Evolutionary conservation across 2,797 vertebrate genomes (phyloP).

Genomic region (Propithecus deckenii): DNA sequence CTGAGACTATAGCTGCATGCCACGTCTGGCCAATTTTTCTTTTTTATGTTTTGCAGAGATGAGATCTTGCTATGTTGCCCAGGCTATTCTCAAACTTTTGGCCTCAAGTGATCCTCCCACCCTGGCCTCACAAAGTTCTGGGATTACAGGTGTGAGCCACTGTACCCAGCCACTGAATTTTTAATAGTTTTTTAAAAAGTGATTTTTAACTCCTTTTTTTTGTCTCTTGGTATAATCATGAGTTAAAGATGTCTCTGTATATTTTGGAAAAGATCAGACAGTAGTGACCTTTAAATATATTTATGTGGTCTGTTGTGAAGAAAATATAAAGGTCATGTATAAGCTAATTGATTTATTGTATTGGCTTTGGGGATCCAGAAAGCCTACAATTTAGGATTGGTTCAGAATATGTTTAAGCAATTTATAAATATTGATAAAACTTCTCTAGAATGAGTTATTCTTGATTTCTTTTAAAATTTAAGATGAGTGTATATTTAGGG

Average conservation of each 20-base stretch:
- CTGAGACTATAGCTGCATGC: not conserved
- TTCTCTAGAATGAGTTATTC: constrained; percentile 17
- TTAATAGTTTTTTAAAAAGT: constrained; percentile 3
- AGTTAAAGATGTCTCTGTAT: not conserved
- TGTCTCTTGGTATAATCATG: not conserved
- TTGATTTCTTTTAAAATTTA: constrained; percentile 26
- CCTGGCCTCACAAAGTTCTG: no score
- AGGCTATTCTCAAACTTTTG: not conserved
- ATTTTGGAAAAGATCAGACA: not conserved
- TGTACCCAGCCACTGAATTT: not conserved
- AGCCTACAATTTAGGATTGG: not conserved
- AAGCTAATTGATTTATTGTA: constrained; percentile 23
- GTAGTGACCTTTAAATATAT: constrained; percentile 18
- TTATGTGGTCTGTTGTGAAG: constrained; percentile 28
- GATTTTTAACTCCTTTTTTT: constrained; percentile 28
- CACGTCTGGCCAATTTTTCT: not conserved
- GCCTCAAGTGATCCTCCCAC: not conserved
- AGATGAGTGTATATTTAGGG: not conserved
- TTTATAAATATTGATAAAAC: constrained; percentile 25
- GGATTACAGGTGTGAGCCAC: no score
- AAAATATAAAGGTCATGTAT: not conserved
- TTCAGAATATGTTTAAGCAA: not conserved
- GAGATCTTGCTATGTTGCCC: not conserved
- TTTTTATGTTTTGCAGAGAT: not conserved
- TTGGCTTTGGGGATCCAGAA: not conserved